A percentile compares a stretch with the other conserved stretches of the same genome.
These are phyloP conservation scores for Luehdorfia chinensis DNA, from an alignment of 1,140 invertebrate genomes.

Conservation along the genomic window DNA sequence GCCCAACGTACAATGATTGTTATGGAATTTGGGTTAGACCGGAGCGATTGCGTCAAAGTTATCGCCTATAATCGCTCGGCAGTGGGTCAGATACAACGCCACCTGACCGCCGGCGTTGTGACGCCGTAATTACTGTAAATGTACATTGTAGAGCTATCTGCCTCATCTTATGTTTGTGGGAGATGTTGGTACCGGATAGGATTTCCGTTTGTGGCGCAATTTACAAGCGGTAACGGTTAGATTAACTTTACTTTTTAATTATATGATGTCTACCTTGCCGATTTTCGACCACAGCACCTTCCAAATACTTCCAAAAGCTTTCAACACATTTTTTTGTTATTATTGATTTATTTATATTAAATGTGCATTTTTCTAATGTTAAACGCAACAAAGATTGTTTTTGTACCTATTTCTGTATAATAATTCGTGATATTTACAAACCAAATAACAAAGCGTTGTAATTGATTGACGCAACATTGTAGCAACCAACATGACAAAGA, in stretches of 20 bases:
- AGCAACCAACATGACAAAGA: no score
- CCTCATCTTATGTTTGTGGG: neutral
- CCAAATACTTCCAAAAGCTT: no score
- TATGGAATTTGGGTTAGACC: neutral
- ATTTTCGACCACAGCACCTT: no score
- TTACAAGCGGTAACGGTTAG: neutral
- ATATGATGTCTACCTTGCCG: no score
- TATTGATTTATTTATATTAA: no score
- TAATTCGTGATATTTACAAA: no score
- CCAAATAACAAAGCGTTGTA: no score
- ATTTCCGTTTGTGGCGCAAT: neutral
- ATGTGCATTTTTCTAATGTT: no score
- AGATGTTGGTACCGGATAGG: constrained; percentile 7
- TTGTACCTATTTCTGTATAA: no score
- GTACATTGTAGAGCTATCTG: constrained; percentile 7
- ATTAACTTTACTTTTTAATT: neutral
- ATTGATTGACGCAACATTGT: no score
- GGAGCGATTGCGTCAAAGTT: constrained; percentile 1
- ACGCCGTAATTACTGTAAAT: constrained; percentile 10
- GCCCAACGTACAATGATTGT: neutral
- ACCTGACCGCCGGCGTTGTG: neutral
- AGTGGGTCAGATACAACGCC: neutral
- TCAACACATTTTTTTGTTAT: no score
- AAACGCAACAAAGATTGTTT: no score
- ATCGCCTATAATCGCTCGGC: neutral